Evolutionary conservation across 2,113 vertebrate genomes (phyloP), one percentile per base, ranked within the genome.

Genomic region (Odocoileus hemionus): DNA sequence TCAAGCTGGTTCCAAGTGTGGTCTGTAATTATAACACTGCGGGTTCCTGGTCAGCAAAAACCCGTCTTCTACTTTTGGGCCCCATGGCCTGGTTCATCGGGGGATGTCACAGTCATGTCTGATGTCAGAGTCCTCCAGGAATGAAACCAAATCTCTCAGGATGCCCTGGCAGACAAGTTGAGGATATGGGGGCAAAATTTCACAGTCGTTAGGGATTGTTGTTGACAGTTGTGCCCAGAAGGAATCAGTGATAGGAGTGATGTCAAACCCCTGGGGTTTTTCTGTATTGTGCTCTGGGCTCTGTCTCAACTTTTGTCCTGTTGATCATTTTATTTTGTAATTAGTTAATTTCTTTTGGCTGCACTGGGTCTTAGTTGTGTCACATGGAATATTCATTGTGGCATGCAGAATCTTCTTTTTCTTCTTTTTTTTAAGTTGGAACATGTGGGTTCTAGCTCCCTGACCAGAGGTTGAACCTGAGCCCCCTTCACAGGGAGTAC

Each of bases 241-340:
- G 52, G 43, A 67, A 16, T 14, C n/a, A 12, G 6, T 0, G 25
- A 5, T 6, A 30, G 23, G 21, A 1, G 5, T 4, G 1, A 21
- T 2, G 5, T 33, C 54, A 6, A 12, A 21, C 2, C 54, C 26
- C 30, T 70, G 39, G 33, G 28, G 10, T 1, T 43, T 39, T 39
- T 19, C 64, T 7, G 8, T 19, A 3, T 23, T 30, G 3, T 2
- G 1, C 52, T 54, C 2, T 5, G 45, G 50, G 23, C 52, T 45
- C 47, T 13, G 43, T 7, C 61, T 61, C 86, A 54, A n/a, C 19
- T 33, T 89, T 39, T 60, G 57, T 14, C 64, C 47, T 23, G 25
- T 2, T 13, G 39, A 14, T 54, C 1, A 2, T 47, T 60, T 47
- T 80, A 1, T 47, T 60, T 47, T 80, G 11, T 76, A 43, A 76